These are phyloP conservation scores for Adineta ricciae DNA, from an alignment of 2,888 invertebrate genomes.

Conservation along the genomic window DNA sequence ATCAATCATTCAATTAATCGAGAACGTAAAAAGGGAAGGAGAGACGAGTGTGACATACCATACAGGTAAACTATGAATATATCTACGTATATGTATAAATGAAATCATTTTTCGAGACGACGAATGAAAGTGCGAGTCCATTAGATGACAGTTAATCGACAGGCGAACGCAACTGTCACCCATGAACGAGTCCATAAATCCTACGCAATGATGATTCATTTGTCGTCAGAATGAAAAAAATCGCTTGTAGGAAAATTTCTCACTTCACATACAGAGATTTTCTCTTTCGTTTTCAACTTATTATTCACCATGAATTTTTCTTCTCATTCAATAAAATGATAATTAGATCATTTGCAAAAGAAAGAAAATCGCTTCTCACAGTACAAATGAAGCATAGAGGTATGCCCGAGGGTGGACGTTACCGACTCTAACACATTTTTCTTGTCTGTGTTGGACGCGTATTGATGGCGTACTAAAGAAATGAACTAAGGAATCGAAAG, in stretches of 20 bases:
- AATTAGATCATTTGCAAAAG: neutral
- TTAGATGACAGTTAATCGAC: conserved; percentile 21
- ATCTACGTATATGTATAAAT: neutral
- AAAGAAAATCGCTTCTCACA: neutral
- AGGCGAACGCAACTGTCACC: conserved; percentile 7
- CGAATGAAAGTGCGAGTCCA: neutral
- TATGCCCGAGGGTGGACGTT: neutral
- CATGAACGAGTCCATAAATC: neutral
- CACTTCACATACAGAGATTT: neutral
- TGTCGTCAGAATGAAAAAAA: neutral
- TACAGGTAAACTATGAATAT: neutral
- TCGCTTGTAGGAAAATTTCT: neutral
- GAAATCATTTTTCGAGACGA: conserved; percentile 1
- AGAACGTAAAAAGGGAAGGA: neutral
- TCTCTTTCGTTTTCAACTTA: neutral
- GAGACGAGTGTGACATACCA: neutral
- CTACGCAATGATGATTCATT: neutral
- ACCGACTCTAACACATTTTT: neutral
- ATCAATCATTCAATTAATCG: conserved; percentile 13
- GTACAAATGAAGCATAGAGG: neutral
- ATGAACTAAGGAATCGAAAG: neutral
- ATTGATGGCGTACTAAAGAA: neutral
- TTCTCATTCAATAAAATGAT: neutral
- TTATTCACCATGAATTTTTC: too few species aligned
- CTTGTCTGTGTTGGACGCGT: neutral